Conservation (phyloP, 1,140 invertebrate genomes). For the Heterodera schachtii region DNA sequence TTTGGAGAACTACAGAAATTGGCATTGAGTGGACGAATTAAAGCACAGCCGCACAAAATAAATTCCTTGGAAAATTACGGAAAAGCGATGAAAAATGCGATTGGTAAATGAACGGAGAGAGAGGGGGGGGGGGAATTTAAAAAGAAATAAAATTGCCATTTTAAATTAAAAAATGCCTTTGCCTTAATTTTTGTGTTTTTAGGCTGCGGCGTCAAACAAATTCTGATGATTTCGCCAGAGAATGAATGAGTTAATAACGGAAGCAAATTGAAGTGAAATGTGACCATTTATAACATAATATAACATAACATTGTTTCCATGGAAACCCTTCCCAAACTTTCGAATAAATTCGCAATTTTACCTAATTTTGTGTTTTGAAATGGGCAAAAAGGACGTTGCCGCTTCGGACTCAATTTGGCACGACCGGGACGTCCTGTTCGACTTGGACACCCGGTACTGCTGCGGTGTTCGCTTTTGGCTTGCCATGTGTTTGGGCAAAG, state of each 20-base stretch:
- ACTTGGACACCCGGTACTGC: slow-evolving; percentile 45
- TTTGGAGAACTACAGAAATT: neutral
- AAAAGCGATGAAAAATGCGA: slow-evolving; percentile 10
- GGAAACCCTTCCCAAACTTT: neutral
- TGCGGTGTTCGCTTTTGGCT: no score
- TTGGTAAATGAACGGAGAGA: slow-evolving; percentile 3
- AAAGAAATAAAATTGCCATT: neutral
- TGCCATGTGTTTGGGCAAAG: no score
- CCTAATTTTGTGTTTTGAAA: neutral
- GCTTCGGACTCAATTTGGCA: slow-evolving; percentile 51
- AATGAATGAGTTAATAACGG: no score
- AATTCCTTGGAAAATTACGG: neutral
- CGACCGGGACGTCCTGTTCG: slow-evolving; percentile 55
- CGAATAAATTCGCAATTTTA: neutral
- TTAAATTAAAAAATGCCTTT: no score
- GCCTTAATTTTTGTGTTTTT: slow-evolving; percentile 3
- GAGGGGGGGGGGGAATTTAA: neutral
- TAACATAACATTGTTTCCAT: neutral
- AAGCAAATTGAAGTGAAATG: no score
- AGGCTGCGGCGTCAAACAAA: slow-evolving; percentile 11
- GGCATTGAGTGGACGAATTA: neutral
- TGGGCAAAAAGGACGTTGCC: slow-evolving; percentile 37
- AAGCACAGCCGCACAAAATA: neutral
- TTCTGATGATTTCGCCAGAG: neutral
- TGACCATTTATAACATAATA: no score